phyloP scores from a whole-genome alignment of 2,888 invertebrate genomes.

The Sarcophaga variegata region DNA sequence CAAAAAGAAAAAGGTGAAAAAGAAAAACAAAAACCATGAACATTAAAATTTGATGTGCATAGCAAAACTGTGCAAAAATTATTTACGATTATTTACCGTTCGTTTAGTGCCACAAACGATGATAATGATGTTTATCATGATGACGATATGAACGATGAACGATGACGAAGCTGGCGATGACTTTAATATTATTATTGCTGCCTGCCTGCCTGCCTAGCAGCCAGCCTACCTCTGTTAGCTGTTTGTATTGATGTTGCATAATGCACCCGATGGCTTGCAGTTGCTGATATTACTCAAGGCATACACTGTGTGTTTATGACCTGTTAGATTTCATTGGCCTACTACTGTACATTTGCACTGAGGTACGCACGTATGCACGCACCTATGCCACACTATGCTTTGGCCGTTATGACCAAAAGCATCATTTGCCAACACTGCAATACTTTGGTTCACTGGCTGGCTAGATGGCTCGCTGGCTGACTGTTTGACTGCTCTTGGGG shows the following conservation, averaged over 20 bases:
- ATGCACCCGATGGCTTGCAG: too few species aligned
- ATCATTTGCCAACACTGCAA: neutral
- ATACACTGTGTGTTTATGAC: constrained; percentile 33
- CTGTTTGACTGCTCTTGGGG: too few species aligned
- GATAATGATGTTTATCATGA: constrained; percentile 18
- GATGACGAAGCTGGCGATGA: constrained; percentile 19
- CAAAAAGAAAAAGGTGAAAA: too few species aligned
- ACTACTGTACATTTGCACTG: constrained; percentile 25
- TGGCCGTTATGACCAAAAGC: constrained; percentile 8
- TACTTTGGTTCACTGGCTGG: constrained; percentile 14
- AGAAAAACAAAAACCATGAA: too few species aligned
- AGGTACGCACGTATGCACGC: neutral
- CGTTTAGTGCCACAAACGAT: constrained; percentile 21
- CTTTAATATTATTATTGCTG: constrained; percentile 36
- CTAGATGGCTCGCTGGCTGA: neutral
- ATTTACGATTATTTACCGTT: constrained; percentile 61
- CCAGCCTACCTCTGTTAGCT: too few species aligned
- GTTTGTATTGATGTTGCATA: too few species aligned
- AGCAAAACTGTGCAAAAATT: constrained; percentile 46
- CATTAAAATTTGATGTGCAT: constrained; percentile 37
- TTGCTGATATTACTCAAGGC: neutral
- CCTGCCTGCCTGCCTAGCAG: neutral
- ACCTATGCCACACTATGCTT: neutral
- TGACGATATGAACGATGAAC: constrained; percentile 12
- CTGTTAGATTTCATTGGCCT: constrained; percentile 41